Evolutionary conservation across 2,888 invertebrate genomes (phyloP), one percentile per base, ranked within the genome.

Genomic region (Amphipyra berbera): DNA sequence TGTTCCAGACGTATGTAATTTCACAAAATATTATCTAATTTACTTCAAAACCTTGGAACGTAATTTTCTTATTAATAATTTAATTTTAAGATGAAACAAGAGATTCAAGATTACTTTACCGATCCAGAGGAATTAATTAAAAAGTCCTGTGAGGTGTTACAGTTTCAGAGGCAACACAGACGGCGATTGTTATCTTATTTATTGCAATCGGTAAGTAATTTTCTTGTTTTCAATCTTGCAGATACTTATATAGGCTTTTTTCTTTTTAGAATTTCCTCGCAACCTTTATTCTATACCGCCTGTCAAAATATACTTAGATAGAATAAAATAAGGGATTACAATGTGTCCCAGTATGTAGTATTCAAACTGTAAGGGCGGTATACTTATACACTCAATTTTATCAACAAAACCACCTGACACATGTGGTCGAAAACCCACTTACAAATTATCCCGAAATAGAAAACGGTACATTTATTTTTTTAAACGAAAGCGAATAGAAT

Each of bases 41-140:
- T 50, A 13, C 37, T 58, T 46, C 14, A 33, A 45, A 56, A 57
- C 47, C 35, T 61, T 44, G 46, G 30, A 63, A 61, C 70, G 45
- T 70, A 65, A 66, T 84, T 61, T 61, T 69, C 59, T 62, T 58
- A 78, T 58, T 64, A 57, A 55, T 41, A 14, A 59, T 68, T 72
- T 73, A 54, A 71, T 76, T 76, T 88, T 61, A 78, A 95, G 95
- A 94, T 95, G 95, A 93, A 93, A 76, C 89, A 91, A 79, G 95
- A 95, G 66, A 86, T 95, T 66, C 94, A 94, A 88, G 95, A 95
- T 73, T 95, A 94, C 82, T 95, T 95, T 75, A 93, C 93, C 44
- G 95, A 95, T 68, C 95, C 95, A 3, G 95, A 94, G 76, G 95
- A 95, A 81, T 86, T 95, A 70, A 88, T 95, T 64, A 91, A 90